Percentiles rank a stretch among this genome's conserved stretches.
Evolutionary conservation across 2,797 vertebrate species (phyloP).

Genomic region (Sebastes jordani): DNA sequence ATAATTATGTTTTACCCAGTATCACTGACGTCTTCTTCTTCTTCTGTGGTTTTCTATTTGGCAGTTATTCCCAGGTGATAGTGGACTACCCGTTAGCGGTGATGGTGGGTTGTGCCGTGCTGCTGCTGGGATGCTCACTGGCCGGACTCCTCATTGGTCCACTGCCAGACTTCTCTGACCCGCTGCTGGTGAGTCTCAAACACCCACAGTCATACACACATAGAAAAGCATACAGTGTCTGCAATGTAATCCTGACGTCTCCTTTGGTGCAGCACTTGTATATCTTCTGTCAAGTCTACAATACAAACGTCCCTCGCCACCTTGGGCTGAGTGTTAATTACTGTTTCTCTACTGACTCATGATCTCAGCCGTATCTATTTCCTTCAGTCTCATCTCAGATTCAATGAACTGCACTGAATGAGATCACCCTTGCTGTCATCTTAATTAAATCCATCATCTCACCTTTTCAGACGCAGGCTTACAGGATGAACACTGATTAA

Average conservation of each 20-base stretch:
- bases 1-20: not conserved
- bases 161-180: constrained; percentile 94
- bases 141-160: constrained; percentile 89
- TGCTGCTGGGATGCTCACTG: constrained; percentile 86
- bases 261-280: not conserved
- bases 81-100: constrained; percentile 88
- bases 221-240: not conserved
- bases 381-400: constrained; percentile 32
- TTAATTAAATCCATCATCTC: constrained; percentile 25
- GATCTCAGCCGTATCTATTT: constrained; percentile 22
- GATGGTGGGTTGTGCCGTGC: constrained; percentile 83
- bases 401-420: constrained; percentile 27
- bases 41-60: constrained; percentile 18
- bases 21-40: not conserved
- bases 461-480: constrained; percentile 8
- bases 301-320: not conserved
- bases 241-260: not conserved
- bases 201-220: not conserved
- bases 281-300: constrained; percentile 7
- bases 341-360: constrained; percentile 28
- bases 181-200: constrained; percentile 86
- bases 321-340: constrained; percentile 36
- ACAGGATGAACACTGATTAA: constrained; percentile 10
- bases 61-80: constrained; percentile 92
- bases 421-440: constrained; percentile 17